Conservation (phyloP, 1,140 invertebrate genomes). For the Bemisia tabaci region DNA sequence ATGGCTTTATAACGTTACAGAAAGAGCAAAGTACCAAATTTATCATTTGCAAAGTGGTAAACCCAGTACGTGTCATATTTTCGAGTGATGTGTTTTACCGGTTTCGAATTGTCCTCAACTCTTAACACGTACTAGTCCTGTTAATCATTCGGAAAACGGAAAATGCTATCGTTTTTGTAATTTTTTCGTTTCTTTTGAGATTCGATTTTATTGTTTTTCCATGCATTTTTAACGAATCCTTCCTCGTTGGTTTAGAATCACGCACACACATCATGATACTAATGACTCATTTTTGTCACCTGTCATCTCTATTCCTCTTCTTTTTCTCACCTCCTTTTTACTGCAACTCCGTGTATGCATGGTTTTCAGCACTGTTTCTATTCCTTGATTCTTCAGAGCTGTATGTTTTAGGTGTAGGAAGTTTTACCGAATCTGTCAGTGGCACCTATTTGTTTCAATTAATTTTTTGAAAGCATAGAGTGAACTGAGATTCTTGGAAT, state of each 20-base stretch:
- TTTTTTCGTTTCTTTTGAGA: not conserved
- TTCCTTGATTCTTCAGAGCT: too few species aligned
- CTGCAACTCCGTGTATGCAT: not conserved
- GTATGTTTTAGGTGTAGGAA: too few species aligned
- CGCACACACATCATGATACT: not conserved
- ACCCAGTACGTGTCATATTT: not conserved
- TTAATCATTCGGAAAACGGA: too few species aligned
- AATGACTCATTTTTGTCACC: slow-evolving; percentile 5
- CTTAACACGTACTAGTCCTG: not conserved
- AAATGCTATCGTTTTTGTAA: not conserved
- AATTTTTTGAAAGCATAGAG: too few species aligned
- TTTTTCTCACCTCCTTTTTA: slow-evolving; percentile 13
- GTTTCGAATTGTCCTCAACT: not conserved
- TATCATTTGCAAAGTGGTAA: slow-evolving; percentile 13
- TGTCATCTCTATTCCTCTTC: slow-evolving; percentile 3
- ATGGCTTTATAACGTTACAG: not conserved
- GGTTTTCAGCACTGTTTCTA: too few species aligned
- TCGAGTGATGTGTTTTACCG: not conserved
- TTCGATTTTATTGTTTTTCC: not conserved
- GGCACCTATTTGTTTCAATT: too few species aligned
- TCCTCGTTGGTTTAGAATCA: not conserved
- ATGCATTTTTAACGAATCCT: not conserved
- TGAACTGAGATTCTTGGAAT: too few species aligned
- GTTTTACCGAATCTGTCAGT: too few species aligned
- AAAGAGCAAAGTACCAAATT: slow-evolving; percentile 9